Evolutionary conservation across 2,113 vertebrate genomes (phyloP), one percentile per base, ranked within the genome.

Genomic region (Procavia capensis): DNA sequence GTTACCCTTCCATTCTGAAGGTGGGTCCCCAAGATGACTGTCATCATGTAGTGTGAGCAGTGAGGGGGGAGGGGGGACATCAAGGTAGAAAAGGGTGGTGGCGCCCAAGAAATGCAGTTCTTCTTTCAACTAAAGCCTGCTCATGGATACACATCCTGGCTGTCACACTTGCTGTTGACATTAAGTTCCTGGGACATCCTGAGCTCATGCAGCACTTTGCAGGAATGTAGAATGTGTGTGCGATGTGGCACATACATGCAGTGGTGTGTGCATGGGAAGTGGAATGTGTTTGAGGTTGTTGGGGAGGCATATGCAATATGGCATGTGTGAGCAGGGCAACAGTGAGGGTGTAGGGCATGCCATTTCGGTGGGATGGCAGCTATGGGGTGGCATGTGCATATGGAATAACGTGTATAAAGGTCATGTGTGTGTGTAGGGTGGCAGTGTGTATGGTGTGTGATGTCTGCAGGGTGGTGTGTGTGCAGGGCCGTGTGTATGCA

Each of bases 151-250:
- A 1, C 2, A 8, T 7, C 19, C 1, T 59, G 31, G n/a, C 43
- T 1, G 2, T 70, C 54, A 57, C 2, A 13, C 59, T 0, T 14
- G 4, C 31, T 39, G 54, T n/a, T 63, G 39, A 20, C 25, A 1
- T 2, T 79, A 66, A 47, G 47, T 72, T 79, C 75, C 74, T 7
- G 43, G 31, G 76, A 6, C 36, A n/a, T 50, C 66, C 6, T 68
- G 59, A 17, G n/a, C 3, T 64, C 27, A 64, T 64, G 29, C 29
- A 29, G 13, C 14, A 72, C 78, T 74, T 19, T 36, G 61, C 79
- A 85, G n/a, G 66, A 85, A 59, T 3, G 0, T 1, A 29, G 50
- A 50, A 9, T 39, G 1, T 39, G 27, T 91, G 31, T 66, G 43
- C 19, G n/a, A 5, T 13, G 5, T 34, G 64, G 64, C 64, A 14